A percentile compares a stretch with the other conserved stretches of the same genome.
These are phyloP conservation scores for Agapornis canus DNA, from an alignment of 2,797 vertebrate species.

Conservation along the genomic window DNA sequence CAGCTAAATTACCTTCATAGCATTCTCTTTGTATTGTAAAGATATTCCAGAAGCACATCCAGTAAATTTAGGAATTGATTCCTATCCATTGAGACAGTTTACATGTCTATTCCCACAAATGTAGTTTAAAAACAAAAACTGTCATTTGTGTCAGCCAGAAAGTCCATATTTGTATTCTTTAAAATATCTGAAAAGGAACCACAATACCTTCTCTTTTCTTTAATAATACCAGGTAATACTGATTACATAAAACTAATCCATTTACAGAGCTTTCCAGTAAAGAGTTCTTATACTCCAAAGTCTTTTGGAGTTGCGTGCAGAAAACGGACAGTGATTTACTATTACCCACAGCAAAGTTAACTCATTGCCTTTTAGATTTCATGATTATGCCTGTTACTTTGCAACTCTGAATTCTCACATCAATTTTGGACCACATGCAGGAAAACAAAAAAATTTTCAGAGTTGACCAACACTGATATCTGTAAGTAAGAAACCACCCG, in stretches of 20 bases:
- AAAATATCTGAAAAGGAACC: background rate
- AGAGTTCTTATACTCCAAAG: background rate
- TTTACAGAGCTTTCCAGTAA: background rate
- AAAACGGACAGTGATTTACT: background rate
- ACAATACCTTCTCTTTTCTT: background rate
- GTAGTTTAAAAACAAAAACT: background rate
- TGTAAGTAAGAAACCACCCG: background rate
- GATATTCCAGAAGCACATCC: background rate
- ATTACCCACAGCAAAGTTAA: background rate
- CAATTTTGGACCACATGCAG: rapidly evolving
- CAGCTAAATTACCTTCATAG: background rate
- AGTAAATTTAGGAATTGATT: background rate
- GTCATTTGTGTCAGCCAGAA: background rate
- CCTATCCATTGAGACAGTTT: background rate
- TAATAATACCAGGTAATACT: background rate
- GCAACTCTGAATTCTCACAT: background rate
- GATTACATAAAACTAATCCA: background rate
- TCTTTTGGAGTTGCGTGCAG: background rate
- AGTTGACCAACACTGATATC: background rate
- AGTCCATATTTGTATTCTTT: background rate
- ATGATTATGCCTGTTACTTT: background rate
- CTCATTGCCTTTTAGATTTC: background rate
- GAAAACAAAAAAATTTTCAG: background rate
- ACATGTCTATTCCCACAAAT: background rate
- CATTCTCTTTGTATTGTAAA: background rate